phyloP scores from a whole-genome alignment of 2,113 vertebrate species.

The Hymenochirus boettgeri region DNA sequence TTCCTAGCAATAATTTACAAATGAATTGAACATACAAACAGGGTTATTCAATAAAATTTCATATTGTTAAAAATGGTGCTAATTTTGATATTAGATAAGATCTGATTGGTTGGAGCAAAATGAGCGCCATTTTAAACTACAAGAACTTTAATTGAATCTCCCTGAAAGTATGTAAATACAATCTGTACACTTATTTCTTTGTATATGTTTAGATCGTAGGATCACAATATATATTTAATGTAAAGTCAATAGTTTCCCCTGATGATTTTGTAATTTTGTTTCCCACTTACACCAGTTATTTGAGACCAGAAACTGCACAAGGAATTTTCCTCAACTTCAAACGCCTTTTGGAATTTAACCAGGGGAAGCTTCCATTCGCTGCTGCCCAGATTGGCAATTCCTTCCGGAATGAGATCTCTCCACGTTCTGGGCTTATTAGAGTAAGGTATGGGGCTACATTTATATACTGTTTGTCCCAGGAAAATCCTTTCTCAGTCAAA shows the following conservation, averaged over 20 bases:
- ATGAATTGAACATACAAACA: too few species aligned
- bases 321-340: slow-evolving; percentile 99
- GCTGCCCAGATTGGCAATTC: slow-evolving; percentile 98
- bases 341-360: slow-evolving; percentile 94
- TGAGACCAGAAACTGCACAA: slow-evolving; percentile 97
- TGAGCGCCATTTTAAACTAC: too few species aligned
- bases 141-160: too few species aligned
- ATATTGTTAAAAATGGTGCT: too few species aligned
- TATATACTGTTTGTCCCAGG: too few species aligned
- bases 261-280: neutral
- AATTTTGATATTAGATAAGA: too few species aligned
- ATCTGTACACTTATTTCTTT: neutral
- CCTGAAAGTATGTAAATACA: neutral
- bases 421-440: slow-evolving; percentile 93
- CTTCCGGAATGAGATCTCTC: slow-evolving; percentile 96
- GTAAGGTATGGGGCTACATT: slow-evolving; percentile 86
- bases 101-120: too few species aligned
- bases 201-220: neutral
- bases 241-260: neutral
- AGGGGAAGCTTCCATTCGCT: slow-evolving; percentile 94
- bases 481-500: too few species aligned
- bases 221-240: neutral
- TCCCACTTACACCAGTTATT: slow-evolving; percentile 67
- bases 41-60: too few species aligned
- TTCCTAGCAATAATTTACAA: too few species aligned